Conservation (phyloP, 1,140 invertebrate genomes). For the Orchestia grillus region DNA sequence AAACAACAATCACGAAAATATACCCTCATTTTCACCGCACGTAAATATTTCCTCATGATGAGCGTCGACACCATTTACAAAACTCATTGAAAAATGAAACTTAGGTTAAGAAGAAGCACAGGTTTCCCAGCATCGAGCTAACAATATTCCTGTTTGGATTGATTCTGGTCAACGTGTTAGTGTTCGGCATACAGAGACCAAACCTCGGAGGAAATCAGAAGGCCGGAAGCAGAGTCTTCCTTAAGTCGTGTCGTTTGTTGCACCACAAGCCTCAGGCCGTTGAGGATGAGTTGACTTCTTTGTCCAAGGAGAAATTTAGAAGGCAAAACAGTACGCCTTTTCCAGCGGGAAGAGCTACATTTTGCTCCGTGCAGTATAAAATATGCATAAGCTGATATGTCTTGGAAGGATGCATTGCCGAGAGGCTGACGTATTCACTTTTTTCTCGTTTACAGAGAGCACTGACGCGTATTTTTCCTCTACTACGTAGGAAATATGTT, state of each 20-base stretch:
- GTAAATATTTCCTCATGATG: too few species aligned
- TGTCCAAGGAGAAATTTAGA: background rate
- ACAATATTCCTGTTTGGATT: background rate
- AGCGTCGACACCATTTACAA: too few species aligned
- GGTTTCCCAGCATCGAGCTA: background rate
- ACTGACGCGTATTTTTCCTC: too few species aligned
- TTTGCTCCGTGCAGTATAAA: background rate
- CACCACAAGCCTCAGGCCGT: background rate
- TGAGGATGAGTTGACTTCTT: background rate
- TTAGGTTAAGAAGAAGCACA: background rate
- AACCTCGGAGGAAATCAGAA: background rate
- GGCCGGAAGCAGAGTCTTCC: background rate
- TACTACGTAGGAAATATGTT: too few species aligned
- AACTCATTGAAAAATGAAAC: too few species aligned
- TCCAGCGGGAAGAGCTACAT: background rate
- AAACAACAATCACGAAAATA: too few species aligned
- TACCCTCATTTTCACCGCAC: too few species aligned
- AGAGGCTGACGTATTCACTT: too few species aligned
- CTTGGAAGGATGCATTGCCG: too few species aligned
- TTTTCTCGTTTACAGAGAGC: too few species aligned
- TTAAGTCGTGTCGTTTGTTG: conserved; percentile 29
- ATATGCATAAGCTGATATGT: background rate
- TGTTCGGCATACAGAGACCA: background rate
- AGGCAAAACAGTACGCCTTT: background rate
- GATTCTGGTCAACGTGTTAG: background rate